These are phyloP conservation scores for Heterodera schachtii DNA, from an alignment of 1,140 invertebrate species.

Conservation along the genomic window DNA sequence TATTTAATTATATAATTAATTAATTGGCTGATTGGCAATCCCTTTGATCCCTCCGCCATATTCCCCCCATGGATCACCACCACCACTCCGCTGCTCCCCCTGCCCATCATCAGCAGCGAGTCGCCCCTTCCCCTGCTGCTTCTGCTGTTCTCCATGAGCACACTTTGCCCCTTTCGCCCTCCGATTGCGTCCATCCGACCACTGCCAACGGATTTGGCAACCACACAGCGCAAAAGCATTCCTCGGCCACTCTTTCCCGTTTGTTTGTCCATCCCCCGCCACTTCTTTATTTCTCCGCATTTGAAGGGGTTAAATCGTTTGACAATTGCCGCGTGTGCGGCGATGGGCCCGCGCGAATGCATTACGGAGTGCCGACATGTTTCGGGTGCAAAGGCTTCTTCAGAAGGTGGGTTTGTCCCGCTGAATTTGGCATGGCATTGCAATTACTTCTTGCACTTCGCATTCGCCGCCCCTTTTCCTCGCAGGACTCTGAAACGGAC, in stretches of 20 bases:
- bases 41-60: too few species aligned
- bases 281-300: too few species aligned
- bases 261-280: not conserved
- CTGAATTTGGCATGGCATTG: not conserved
- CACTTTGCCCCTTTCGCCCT: not conserved
- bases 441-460: slow-evolving; percentile 30
- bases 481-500: slow-evolving; percentile 59
- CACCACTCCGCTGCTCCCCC: not conserved
- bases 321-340: slow-evolving; percentile 63
- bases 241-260: not conserved
- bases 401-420: slow-evolving; percentile 26
- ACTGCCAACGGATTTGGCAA: not conserved
- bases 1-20: too few species aligned
- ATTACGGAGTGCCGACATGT: slow-evolving; percentile 61
- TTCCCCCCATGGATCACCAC: not conserved
- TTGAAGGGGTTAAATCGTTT: slow-evolving; percentile 50
- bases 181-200: not conserved
- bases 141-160: not conserved
- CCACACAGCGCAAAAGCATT: not conserved
- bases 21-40: too few species aligned
- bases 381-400: slow-evolving; percentile 53
- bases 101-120: not conserved
- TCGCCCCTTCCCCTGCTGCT: too few species aligned
- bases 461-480: slow-evolving; percentile 24
- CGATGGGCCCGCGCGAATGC: slow-evolving; percentile 61